phyloP scores from a whole-genome alignment of 2,797 vertebrate genomes.

The Adelosebastes latens region DNA sequence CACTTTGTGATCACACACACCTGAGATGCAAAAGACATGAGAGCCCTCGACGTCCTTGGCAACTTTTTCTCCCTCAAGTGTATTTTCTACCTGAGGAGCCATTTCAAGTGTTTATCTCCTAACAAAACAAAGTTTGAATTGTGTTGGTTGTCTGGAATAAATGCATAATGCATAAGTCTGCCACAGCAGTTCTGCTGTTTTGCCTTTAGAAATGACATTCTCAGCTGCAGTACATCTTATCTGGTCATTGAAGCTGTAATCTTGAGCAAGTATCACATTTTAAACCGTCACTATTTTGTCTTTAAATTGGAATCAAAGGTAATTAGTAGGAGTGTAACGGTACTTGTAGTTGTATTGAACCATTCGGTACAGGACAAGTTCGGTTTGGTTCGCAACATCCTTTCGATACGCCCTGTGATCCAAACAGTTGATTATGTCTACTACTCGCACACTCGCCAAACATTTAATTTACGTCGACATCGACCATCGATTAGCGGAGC shows the following conservation, averaged over 20 bases:
- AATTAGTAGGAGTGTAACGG: no score
- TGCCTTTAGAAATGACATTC: constrained; percentile 13
- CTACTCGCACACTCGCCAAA: no score
- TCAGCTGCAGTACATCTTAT: neutral
- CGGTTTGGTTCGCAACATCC: no score
- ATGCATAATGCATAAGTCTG: constrained; percentile 22
- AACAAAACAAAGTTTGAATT: constrained; percentile 26
- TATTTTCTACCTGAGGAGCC: constrained; percentile 40
- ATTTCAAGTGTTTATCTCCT: constrained; percentile 48
- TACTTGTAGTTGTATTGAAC: no score
- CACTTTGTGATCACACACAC: constrained; percentile 68
- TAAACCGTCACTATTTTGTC: neutral
- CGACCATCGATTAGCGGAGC: no score
- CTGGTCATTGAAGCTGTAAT: neutral
- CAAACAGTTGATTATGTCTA: no score
- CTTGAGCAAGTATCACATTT: neutral
- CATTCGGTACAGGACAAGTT: no score
- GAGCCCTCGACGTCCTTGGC: constrained; percentile 20
- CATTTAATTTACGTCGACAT: no score
- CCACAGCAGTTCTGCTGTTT: neutral
- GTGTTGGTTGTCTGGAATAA: constrained; percentile 28
- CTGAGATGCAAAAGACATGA: constrained; percentile 47
- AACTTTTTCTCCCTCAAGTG: constrained; percentile 26
- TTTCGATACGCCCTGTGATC: no score
- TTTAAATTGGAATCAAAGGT: constrained; percentile 4